A percentile compares a stretch with the other conserved stretches of the same genome.
Evolutionary conservation across 2,888 invertebrate genomes (phyloP).

Genomic region (Carpatolechia fugitivella): DNA sequence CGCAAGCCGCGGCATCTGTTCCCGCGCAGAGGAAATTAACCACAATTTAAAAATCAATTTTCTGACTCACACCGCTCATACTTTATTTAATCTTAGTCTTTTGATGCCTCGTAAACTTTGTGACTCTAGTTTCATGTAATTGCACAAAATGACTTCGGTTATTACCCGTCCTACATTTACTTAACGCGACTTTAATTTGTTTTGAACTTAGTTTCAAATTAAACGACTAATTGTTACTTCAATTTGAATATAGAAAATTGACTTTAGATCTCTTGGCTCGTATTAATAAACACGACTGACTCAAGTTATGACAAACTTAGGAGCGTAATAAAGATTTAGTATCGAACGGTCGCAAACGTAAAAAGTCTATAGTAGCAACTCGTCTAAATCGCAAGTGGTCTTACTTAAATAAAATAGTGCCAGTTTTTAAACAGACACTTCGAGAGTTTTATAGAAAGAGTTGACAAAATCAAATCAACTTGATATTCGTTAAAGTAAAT

Average conservation of each 20-base stretch:
- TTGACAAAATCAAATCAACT: too few relatives aligned
- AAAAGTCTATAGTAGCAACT: too few relatives aligned
- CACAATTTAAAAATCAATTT: slow-evolving; percentile 53
- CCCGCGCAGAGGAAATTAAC: slow-evolving; percentile 46
- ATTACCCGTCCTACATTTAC: slow-evolving; percentile 13
- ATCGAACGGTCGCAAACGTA: too few relatives aligned
- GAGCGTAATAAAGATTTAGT: too few relatives aligned
- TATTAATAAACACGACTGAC: neutral
- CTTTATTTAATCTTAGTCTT: slow-evolving; percentile 5
- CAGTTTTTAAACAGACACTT: too few relatives aligned
- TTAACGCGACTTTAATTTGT: slow-evolving; percentile 15
- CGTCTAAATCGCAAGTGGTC: too few relatives aligned
- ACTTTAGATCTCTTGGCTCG: neutral
- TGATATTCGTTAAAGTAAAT: too few relatives aligned
- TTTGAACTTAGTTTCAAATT: slow-evolving; percentile 2
- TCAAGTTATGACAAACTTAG: too few relatives aligned
- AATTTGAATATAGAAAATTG: neutral
- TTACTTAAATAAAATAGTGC: too few relatives aligned
- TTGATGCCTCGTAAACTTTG: slow-evolving; percentile 9
- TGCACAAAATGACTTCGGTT: slow-evolving; percentile 4
- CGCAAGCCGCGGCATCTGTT: slow-evolving; percentile 60
- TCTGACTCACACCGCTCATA: slow-evolving; percentile 13
- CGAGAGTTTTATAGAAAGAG: too few relatives aligned
- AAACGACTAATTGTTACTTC: neutral
- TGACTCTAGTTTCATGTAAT: slow-evolving; percentile 6